Evolutionary conservation across 2,888 invertebrate genomes (phyloP).

Genomic region (Mythimna lalbum): DNA sequence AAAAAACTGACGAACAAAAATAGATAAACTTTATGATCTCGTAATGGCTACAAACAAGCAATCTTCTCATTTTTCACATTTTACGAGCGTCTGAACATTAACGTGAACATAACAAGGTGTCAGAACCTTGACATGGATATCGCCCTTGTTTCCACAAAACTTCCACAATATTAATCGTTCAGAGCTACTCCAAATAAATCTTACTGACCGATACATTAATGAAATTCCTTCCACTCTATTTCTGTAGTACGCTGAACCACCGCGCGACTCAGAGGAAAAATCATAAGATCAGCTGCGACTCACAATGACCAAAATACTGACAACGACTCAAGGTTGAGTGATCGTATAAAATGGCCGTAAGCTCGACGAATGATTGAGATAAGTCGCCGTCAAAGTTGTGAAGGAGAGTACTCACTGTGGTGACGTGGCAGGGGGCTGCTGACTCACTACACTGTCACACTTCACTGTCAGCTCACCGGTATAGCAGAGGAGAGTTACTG

Average conservation of each 20-base stretch:
- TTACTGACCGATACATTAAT: conserved; percentile 69
- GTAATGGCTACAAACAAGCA: conserved; percentile 55
- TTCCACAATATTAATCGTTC: conserved; percentile 75
- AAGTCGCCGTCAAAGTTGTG: conserved; percentile 73
- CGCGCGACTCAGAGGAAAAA: conserved; percentile 66
- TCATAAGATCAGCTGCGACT: conserved; percentile 75
- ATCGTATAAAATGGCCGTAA: conserved; percentile 87
- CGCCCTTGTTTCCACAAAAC: conserved; percentile 75
- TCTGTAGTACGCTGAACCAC: conserved; percentile 64
- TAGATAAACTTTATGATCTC: conserved; percentile 61
- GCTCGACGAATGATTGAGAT: conserved; percentile 79
- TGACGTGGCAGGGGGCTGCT: conserved; percentile 48
- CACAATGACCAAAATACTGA: conserved; percentile 86
- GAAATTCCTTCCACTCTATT: conserved; percentile 71
- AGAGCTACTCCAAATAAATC: conserved; percentile 75
- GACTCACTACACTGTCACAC: conserved; percentile 77
- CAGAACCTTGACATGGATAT: conserved; percentile 84
- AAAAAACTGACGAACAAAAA: conserved; percentile 57
- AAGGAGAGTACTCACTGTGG: conserved; percentile 76
- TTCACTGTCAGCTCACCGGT: conserved; percentile 85
- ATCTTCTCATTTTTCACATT: conserved; percentile 51
- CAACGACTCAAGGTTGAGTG: conserved; percentile 84
- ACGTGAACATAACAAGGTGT: conserved; percentile 75
- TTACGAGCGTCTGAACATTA: conserved; percentile 59
- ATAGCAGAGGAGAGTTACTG: conserved; percentile 76